Conservation (phyloP, 92 coral and sea anemone genomes). For the Zoanthus solanderi region DNA sequence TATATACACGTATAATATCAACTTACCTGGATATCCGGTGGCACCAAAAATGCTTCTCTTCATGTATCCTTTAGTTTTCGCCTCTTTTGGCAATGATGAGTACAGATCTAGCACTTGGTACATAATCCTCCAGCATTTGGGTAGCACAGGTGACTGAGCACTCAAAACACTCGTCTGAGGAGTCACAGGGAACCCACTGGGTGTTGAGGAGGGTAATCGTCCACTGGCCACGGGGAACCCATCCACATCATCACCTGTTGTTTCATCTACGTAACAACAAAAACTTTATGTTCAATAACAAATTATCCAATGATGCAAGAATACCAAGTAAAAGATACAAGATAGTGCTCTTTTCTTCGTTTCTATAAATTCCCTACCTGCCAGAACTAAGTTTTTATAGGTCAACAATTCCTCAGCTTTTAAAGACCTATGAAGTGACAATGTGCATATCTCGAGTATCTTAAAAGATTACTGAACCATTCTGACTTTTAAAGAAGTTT, state of each 20-base stretch:
- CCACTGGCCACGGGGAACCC: neutral
- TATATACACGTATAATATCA: too few relatives aligned
- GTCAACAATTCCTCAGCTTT: too few relatives aligned
- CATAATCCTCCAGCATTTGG: slow-evolving; percentile 98
- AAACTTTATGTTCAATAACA: too few relatives aligned
- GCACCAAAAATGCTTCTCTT: slow-evolving; percentile 53
- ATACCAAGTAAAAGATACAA: too few relatives aligned
- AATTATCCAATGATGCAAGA: too few relatives aligned
- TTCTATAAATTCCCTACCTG: too few relatives aligned
- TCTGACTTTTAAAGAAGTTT: too few relatives aligned
- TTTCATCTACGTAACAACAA: neutral
- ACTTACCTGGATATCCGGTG: slow-evolving; percentile 17
- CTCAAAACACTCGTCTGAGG: slow-evolving; percentile 33
- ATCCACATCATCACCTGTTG: slow-evolving; percentile 4
- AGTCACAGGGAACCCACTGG: slow-evolving; percentile 21
- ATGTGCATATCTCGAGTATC: too few relatives aligned
- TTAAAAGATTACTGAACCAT: too few relatives aligned
- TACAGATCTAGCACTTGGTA: slow-evolving; percentile 92
- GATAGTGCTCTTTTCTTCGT: too few relatives aligned
- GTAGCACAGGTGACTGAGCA: slow-evolving; percentile 28
- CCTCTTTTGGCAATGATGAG: slow-evolving; percentile 92
- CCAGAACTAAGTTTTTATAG: too few relatives aligned
- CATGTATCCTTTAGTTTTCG: slow-evolving; percentile 73
- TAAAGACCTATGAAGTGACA: too few relatives aligned
- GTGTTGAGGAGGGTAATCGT: slow-evolving; percentile 12